Evolutionary conservation across 1,140 invertebrate species (phyloP).

Genomic region (Drosophila arawakana): DNA sequence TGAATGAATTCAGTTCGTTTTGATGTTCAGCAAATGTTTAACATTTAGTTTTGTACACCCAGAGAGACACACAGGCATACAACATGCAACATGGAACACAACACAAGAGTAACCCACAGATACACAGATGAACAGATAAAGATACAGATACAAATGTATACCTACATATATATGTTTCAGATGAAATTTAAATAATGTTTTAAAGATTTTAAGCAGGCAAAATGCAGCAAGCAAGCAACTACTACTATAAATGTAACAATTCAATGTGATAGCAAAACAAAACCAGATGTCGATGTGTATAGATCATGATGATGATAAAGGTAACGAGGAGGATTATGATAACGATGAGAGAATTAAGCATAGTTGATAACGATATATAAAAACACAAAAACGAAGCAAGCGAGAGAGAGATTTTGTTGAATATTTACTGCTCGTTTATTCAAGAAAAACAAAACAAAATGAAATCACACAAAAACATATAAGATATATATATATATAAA

Average conservation of each 20-base stretch:
- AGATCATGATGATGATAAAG: slow-evolving; percentile 36
- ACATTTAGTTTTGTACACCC: slow-evolving; percentile 44
- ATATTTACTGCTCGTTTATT: slow-evolving; percentile 82
- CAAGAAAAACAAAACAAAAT: slow-evolving; percentile 52
- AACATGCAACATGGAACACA: slow-evolving; percentile 26
- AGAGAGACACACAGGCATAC: slow-evolving; percentile 33
- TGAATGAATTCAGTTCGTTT: slow-evolving; percentile 43
- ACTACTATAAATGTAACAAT: slow-evolving; percentile 85
- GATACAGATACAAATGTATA: slow-evolving; percentile 55
- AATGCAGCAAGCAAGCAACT: slow-evolving; percentile 57
- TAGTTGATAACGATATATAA: slow-evolving; percentile 53
- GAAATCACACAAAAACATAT: slow-evolving; percentile 27
- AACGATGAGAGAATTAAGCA: slow-evolving; percentile 61
- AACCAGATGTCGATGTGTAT: slow-evolving; percentile 82
- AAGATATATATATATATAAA: slow-evolving; percentile 18
- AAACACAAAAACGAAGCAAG: slow-evolving; percentile 51
- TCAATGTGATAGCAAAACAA: slow-evolving; percentile 84
- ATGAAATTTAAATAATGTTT: slow-evolving; percentile 80
- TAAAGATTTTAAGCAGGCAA: slow-evolving; percentile 79
- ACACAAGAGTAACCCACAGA: slow-evolving; percentile 34
- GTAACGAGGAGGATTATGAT: slow-evolving; percentile 22
- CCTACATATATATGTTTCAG: slow-evolving; percentile 65
- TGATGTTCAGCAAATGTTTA: slow-evolving; percentile 64
- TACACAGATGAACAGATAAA: slow-evolving; percentile 31
- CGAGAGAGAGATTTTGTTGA: slow-evolving; percentile 69